These are phyloP conservation scores for Drosophila colorata DNA, from an alignment of 2,888 invertebrate genomes.

Conservation along the genomic window DNA sequence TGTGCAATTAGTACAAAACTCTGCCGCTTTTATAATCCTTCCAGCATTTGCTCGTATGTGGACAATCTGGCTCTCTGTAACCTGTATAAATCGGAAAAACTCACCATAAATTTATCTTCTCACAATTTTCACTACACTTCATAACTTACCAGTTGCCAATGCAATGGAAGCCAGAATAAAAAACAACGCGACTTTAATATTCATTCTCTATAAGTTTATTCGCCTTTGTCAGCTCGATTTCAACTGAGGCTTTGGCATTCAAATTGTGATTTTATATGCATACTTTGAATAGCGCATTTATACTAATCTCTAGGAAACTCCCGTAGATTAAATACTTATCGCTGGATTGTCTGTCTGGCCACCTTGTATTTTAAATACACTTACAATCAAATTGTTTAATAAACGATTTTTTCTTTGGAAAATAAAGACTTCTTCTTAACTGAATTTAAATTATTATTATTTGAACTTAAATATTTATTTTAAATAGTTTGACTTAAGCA, in stretches of 20 bases:
- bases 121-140: not conserved
- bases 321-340: conserved; percentile 10
- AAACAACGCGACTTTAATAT: conserved; percentile 25
- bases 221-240: conserved; percentile 3
- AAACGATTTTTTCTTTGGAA: no score
- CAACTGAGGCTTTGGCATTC: conserved; percentile 21
- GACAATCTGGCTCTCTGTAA: conserved; percentile 44
- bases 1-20: conserved; percentile 16
- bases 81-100: conserved; percentile 13
- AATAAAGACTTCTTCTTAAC: no score
- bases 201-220: conserved; percentile 27
- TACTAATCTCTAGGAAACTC: conserved; percentile 8
- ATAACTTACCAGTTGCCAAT: conserved; percentile 37
- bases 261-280: conserved; percentile 6
- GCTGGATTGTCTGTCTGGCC: not conserved
- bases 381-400: not conserved
- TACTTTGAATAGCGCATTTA: conserved; percentile 1
- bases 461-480: no score
- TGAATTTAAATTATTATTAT: no score
- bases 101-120: not conserved
- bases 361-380: not conserved
- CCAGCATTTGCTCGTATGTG: conserved; percentile 44
- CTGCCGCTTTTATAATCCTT: conserved; percentile 41
- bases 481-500: no score
- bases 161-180: conserved; percentile 18